These are phyloP conservation scores for Plebejus melissa DNA, from an alignment of 2,888 invertebrate species.

Conservation along the genomic window DNA sequence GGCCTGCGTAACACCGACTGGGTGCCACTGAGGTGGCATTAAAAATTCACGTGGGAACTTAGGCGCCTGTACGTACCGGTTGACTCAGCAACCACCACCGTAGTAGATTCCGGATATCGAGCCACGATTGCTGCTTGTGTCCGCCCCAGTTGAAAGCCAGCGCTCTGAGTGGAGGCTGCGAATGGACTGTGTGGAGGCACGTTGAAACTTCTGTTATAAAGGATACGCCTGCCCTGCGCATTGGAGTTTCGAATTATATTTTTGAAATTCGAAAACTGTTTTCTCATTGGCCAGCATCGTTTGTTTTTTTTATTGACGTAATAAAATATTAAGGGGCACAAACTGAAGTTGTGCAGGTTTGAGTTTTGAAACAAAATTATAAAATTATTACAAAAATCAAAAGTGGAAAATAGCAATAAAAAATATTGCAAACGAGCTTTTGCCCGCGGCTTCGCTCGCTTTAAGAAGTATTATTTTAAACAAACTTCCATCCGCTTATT, in stretches of 20 bases:
- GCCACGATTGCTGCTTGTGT: slow-evolving; percentile 47
- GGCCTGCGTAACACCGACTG: slow-evolving; percentile 40
- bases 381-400: neutral
- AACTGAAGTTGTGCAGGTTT: neutral
- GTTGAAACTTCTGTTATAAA: slow-evolving; percentile 27
- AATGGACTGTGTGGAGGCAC: slow-evolving; percentile 32
- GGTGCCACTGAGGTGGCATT: slow-evolving; percentile 42
- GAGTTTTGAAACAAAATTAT: neutral
- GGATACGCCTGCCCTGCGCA: slow-evolving; percentile 17
- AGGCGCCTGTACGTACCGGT: slow-evolving; percentile 42
- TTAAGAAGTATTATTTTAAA: no score
- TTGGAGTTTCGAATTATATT: slow-evolving; percentile 5
- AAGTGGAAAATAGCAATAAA: no score
- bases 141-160: slow-evolving; percentile 37
- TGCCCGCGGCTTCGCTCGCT: no score
- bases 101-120: slow-evolving; percentile 51
- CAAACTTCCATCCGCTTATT: no score
- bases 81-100: slow-evolving; percentile 50
- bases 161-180: slow-evolving; percentile 41
- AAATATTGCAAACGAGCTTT: no score
- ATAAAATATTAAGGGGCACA: neutral
- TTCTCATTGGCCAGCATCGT: neutral
- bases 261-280: neutral
- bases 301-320: neutral
- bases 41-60: slow-evolving; percentile 60